Evolutionary conservation across 2,888 invertebrate genomes (phyloP), one percentile per base, ranked within the genome.

Genomic region (Trachelus troglodyta): DNA sequence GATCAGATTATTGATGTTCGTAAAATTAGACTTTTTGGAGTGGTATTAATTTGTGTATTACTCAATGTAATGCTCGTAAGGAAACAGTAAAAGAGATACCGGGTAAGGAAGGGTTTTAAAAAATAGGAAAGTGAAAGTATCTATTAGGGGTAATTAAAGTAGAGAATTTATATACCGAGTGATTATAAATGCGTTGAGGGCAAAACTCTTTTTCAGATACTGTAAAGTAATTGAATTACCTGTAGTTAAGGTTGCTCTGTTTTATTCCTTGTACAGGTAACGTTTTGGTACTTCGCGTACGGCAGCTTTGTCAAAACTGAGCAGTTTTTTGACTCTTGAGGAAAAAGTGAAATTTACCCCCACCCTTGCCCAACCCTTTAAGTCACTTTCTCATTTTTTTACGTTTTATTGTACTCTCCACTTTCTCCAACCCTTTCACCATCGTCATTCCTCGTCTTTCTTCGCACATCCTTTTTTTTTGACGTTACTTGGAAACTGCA

Each of bases 261-360:
- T 12, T 9, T 15, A 31, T 3, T 71, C 31, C 31, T 2, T 12
- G 71, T 34, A 9, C 71, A 34, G 9, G 31, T 71, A 31, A 31
- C 15, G 12, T 71, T 15, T 9, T 71, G 6, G 56, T 34, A 34
- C 77, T 78, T 79, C 76, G 73, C 75, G 79, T 79, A 76, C 71
- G 78, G 78, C 79, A 81, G 81, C 78, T 81, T 69, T 77, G 77
- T 80, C 83, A 85, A 84, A 85, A 85, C 85, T 85, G 83, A 82
- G 81, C 69, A 77, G 34, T 31, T 77, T 74, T 33, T 69, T 12
- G 73, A 81, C 77, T 83, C 78, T 79, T 69, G 74, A 77, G 74
- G 81, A 85, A 85, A 89, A 88, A 88, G 89, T 86, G 87, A 90
- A 89, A 89, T 85, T 83, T 83, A 80, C 82, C 87, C 89, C 85